Conservation (phyloP, 2,797 vertebrate species). For the Acrossocheilus fasciatus region DNA sequence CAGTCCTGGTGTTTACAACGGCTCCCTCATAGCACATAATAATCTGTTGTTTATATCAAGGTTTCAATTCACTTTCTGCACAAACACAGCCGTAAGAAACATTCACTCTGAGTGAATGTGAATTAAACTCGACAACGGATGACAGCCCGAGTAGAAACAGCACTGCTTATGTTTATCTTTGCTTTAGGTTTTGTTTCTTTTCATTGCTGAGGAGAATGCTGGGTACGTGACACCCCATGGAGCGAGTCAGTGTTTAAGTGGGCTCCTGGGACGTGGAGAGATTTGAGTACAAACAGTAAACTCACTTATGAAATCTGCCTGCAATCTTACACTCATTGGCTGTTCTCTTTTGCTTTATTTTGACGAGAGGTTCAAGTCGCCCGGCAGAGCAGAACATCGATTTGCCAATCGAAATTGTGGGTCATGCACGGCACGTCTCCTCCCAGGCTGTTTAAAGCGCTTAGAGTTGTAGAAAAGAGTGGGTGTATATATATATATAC, state of each 20-base stretch:
- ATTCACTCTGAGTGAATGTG: conserved; percentile 68
- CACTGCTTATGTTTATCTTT: conserved; percentile 67
- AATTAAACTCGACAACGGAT: conserved; percentile 77
- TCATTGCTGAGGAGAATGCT: conserved; percentile 67
- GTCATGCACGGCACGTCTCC: not conserved
- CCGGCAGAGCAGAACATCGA: not conserved
- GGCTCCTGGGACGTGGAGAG: conserved; percentile 69
- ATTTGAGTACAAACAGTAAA: conserved; percentile 69
- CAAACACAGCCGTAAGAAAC: conserved; percentile 65
- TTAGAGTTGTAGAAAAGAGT: not conserved
- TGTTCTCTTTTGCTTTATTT: conserved; percentile 41
- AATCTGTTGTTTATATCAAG: conserved; percentile 71
- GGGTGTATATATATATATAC: not conserved
- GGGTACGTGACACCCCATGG: conserved; percentile 67
- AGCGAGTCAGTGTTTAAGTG: conserved; percentile 69
- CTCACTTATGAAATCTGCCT: conserved; percentile 47
- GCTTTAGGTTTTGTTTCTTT: conserved; percentile 69
- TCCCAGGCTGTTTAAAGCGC: not conserved
- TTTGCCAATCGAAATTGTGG: not conserved
- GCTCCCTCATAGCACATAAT: conserved; percentile 56
- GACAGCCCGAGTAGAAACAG: conserved; percentile 71
- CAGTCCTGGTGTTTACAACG: conserved; percentile 39
- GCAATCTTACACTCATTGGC: conserved; percentile 67
- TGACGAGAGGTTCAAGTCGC: conserved; percentile 47
- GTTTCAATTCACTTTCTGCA: conserved; percentile 69